These are phyloP conservation scores for Caloenas nicobarica DNA, from an alignment of 2,113 vertebrate genomes.

Conservation along the genomic window DNA sequence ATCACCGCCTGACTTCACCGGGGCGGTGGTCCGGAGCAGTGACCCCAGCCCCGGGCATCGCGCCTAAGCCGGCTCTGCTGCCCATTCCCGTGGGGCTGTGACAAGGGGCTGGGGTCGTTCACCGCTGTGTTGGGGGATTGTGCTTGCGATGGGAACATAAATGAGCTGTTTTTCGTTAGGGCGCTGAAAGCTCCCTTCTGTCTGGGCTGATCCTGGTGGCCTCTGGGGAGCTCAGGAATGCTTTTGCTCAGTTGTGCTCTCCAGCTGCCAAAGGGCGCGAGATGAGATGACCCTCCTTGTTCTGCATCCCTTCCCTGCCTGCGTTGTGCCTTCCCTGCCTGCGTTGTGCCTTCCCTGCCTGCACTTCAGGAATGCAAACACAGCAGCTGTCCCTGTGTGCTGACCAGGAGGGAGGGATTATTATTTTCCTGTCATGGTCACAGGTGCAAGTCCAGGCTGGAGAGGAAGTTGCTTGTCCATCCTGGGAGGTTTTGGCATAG, in stretches of 20 bases:
- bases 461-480: neutral
- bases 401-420: neutral
- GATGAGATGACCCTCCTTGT: neutral
- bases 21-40: constrained; percentile 25
- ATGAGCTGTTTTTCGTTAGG: neutral
- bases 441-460: neutral
- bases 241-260: constrained; percentile 5
- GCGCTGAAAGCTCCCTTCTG: neutral
- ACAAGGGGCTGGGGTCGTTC: neutral
- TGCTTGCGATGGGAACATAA: neutral
- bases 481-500: neutral
- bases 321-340: neutral
- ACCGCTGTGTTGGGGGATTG: rapidly evolving
- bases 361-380: neutral
- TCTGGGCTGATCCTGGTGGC: neutral
- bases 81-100: neutral
- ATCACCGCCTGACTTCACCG: constrained; percentile 55
- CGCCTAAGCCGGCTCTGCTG: neutral
- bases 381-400: neutral
- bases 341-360: neutral
- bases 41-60: neutral
- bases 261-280: constrained; percentile 11
- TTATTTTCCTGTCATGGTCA: neutral
- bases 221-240: neutral
- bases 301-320: neutral